Evolutionary conservation across 2,113 vertebrate genomes (phyloP).

Genomic region (Caranx ignobilis): DNA sequence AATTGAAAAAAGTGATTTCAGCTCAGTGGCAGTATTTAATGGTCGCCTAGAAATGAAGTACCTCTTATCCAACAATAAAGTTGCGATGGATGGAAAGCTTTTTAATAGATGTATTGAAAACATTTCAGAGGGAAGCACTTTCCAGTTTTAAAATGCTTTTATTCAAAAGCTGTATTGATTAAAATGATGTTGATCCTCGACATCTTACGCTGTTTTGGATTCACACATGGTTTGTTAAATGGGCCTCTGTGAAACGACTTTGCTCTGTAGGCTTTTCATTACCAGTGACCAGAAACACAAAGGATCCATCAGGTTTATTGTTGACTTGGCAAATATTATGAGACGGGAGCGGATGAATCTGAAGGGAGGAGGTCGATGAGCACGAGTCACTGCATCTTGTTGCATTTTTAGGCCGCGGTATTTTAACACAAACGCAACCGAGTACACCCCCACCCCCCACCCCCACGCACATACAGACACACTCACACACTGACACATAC

Average conservation of each 20-base stretch:
- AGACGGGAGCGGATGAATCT: slow-evolving; percentile 48
- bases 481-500: neutral
- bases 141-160: slow-evolving; percentile 23
- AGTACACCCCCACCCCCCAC: neutral
- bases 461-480: no score
- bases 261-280: slow-evolving; percentile 53
- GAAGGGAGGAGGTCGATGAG: slow-evolving; percentile 53
- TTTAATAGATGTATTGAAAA: slow-evolving; percentile 47
- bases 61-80: slow-evolving; percentile 39
- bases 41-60: slow-evolving; percentile 25
- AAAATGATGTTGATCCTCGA: slow-evolving; percentile 26
- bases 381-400: slow-evolving; percentile 34
- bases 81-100: slow-evolving; percentile 17
- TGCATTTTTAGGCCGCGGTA: slow-evolving; percentile 38
- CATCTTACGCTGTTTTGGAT: slow-evolving; percentile 19
- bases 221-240: slow-evolving; percentile 45
- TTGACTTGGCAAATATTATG: slow-evolving; percentile 72
- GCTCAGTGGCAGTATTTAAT: slow-evolving; percentile 37
- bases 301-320: slow-evolving; percentile 64
- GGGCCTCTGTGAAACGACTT: slow-evolving; percentile 30
- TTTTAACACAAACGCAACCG: slow-evolving; percentile 43
- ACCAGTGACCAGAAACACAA: slow-evolving; percentile 52
- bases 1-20: slow-evolving; percentile 24
- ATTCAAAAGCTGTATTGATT: slow-evolving; percentile 29
- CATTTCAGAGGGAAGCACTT: slow-evolving; percentile 35